phyloP scores from a whole-genome alignment of 2,888 invertebrate species.

The Linnaemya tessellans region DNA sequence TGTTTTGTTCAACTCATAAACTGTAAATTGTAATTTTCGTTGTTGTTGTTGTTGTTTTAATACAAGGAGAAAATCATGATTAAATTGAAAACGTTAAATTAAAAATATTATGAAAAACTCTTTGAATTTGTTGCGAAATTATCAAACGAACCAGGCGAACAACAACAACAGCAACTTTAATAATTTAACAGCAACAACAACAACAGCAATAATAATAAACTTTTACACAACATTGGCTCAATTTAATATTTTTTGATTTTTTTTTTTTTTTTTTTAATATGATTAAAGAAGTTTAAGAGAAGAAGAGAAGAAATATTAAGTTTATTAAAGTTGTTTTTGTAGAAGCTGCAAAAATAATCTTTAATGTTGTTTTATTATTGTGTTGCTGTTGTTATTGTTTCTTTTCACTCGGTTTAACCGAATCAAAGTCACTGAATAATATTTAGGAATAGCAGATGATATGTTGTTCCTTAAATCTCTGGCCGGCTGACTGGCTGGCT shows the following conservation, averaged over 20 bases:
- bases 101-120: constrained; percentile 50
- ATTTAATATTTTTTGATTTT: constrained; percentile 54
- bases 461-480: constrained; percentile 38
- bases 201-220: constrained; percentile 59
- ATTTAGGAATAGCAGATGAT: constrained; percentile 54
- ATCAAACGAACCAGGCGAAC: constrained; percentile 13
- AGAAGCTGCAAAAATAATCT: constrained; percentile 54
- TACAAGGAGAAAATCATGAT: constrained; percentile 56
- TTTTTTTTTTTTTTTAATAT: constrained; percentile 45
- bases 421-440: constrained; percentile 49
- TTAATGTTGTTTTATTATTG: constrained; percentile 66
- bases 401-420: constrained; percentile 47
- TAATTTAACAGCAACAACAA: constrained; percentile 40
- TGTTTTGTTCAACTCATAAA: constrained; percentile 49
- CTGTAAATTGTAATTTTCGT: constrained; percentile 57
- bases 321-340: constrained; percentile 59
- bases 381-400: constrained; percentile 43
- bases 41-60: constrained; percentile 9
- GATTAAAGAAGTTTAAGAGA: constrained; percentile 55
- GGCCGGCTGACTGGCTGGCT: constrained; percentile 2
- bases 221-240: constrained; percentile 65
- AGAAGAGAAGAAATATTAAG: constrained; percentile 33
- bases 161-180: constrained; percentile 41
- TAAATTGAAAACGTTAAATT: constrained; percentile 66
- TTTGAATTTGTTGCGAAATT: constrained; percentile 60